These are phyloP conservation scores for Hipparchia semele DNA, from an alignment of 2,888 invertebrate genomes.

Conservation along the genomic window DNA sequence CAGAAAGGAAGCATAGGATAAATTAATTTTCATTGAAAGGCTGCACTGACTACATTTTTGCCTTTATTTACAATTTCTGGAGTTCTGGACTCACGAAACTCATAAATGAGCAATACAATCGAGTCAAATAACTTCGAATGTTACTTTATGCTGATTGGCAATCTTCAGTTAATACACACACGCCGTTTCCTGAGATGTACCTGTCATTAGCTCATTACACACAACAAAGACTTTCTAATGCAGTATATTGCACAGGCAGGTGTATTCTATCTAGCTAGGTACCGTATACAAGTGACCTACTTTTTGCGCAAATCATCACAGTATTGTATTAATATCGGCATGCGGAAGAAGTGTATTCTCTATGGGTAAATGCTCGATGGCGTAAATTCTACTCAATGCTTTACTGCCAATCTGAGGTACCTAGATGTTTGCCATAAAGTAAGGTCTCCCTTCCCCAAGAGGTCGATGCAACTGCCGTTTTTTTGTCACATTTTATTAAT, in stretches of 20 bases:
- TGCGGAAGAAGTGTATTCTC: constrained; percentile 1
- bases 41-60: too few species aligned
- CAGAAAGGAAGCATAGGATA: too few species aligned
- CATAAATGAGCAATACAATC: too few species aligned
- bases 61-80: too few species aligned
- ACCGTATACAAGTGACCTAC: constrained; percentile 20
- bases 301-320: constrained; percentile 23
- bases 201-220: constrained; percentile 9
- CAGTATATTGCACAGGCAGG: constrained; percentile 20
- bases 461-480: too few species aligned
- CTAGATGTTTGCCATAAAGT: too few species aligned
- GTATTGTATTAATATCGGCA: constrained; percentile 14
- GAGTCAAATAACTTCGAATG: not conserved
- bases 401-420: not conserved
- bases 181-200: constrained; percentile 8
- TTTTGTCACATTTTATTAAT: not conserved
- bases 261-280: not conserved
- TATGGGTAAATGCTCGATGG: not conserved
- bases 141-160: not conserved
- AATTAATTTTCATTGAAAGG: too few species aligned
- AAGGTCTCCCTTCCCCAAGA: too few species aligned
- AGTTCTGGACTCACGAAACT: too few species aligned
- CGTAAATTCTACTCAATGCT: not conserved
- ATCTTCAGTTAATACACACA: not conserved
- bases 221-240: constrained; percentile 23